These are phyloP conservation scores for Plecotus auritus DNA, from an alignment of 2,113 vertebrate genomes.

Conservation along the genomic window DNA sequence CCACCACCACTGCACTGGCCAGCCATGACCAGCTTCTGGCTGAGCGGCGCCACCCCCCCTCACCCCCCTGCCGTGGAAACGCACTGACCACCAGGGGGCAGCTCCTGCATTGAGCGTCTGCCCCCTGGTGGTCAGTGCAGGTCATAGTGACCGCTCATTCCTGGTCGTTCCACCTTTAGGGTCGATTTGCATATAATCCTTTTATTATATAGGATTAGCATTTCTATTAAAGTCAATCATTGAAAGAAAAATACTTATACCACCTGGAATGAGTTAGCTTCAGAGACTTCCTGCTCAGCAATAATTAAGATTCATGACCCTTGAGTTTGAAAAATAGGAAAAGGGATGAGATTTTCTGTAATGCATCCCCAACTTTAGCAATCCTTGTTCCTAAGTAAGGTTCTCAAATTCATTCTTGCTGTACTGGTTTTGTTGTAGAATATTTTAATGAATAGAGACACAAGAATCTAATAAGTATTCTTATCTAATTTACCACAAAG, in stretches of 20 bases:
- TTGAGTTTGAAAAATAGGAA: not conserved
- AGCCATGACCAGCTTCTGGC: too few relatives aligned
- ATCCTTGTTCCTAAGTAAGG: not conserved
- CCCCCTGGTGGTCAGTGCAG: too few relatives aligned
- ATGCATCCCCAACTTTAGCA: not conserved
- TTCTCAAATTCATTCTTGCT: not conserved
- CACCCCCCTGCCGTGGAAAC: too few relatives aligned
- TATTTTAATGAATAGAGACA: not conserved
- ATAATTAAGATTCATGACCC: not conserved
- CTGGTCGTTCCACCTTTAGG: too few relatives aligned
- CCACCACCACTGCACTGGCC: too few relatives aligned
- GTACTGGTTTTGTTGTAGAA: not conserved
- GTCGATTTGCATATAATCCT: too few relatives aligned
- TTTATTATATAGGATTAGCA: not conserved
- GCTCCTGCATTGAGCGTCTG: too few relatives aligned
- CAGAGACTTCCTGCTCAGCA: not conserved
- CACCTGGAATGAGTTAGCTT: not conserved
- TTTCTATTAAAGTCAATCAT: not conserved
- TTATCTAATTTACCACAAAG: slow-evolving; percentile 37
- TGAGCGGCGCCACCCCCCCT: too few relatives aligned
- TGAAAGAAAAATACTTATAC: not conserved
- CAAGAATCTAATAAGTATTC: not conserved
- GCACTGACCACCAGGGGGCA: too few relatives aligned
- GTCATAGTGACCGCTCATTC: too few relatives aligned
- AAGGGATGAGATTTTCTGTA: not conserved